Evolutionary conservation across 2,113 vertebrate species (phyloP).

Genomic region (Pithys albifrons): DNA sequence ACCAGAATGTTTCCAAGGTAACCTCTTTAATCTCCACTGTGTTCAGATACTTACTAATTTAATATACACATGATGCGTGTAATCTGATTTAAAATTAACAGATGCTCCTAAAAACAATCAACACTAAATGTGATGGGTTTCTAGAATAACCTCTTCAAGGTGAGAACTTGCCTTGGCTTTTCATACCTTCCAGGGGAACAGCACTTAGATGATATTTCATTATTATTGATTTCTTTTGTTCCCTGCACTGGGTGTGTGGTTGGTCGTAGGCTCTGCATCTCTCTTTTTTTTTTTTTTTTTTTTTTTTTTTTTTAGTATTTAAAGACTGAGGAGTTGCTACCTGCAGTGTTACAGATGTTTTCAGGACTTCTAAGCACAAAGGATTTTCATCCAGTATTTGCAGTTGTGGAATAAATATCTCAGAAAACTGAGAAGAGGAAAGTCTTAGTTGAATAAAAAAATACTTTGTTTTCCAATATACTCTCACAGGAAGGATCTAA

Average conservation of each 20-base stretch:
- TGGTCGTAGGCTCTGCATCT: not conserved
- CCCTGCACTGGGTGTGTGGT: not conserved
- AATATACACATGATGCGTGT: not conserved
- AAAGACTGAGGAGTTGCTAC: not conserved
- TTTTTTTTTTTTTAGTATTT: not conserved
- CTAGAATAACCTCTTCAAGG: not conserved
- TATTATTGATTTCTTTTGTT: not conserved
- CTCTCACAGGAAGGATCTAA: not conserved
- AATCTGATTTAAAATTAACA: conserved; percentile 21
- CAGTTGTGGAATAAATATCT: not conserved
- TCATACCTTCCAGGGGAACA: not conserved
- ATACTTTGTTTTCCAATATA: not conserved
- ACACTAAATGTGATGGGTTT: not conserved
- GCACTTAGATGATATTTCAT: not conserved
- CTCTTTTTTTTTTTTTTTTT: not conserved
- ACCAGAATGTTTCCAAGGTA: conserved; percentile 30
- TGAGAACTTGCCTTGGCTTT: not conserved
- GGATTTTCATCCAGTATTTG: not conserved
- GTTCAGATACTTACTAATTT: conserved; percentile 1
- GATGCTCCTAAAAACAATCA: not conserved
- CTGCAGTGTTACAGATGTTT: not conserved
- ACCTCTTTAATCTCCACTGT: not conserved
- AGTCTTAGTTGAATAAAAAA: not conserved
- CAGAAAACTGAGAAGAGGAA: not conserved
- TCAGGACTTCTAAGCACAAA: not conserved